These are phyloP conservation scores for Ganaspis brasiliensis DNA, from an alignment of 2,888 invertebrate species.

Conservation along the genomic window DNA sequence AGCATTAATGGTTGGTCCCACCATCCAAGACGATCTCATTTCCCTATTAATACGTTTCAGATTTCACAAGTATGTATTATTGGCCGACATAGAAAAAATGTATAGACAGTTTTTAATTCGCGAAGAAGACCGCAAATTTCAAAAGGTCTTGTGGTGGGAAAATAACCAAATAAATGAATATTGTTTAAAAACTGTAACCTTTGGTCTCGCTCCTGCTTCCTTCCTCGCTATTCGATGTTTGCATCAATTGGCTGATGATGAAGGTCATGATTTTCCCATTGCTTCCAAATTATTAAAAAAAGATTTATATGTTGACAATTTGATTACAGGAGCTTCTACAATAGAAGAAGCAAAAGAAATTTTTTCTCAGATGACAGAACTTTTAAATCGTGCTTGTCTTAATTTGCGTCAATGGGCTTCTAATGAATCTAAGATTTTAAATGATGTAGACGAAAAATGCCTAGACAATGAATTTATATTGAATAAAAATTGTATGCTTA, in stretches of 20 bases:
- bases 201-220: constrained; percentile 54
- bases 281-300: constrained; percentile 38
- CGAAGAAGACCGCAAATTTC: constrained; percentile 59
- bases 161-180: constrained; percentile 56
- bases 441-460: constrained; percentile 9
- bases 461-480: constrained; percentile 30
- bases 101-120: constrained; percentile 43
- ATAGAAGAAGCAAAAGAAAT: constrained; percentile 47
- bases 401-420: constrained; percentile 57
- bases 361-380: constrained; percentile 42
- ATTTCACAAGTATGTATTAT: constrained; percentile 58
- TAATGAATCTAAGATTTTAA: constrained; percentile 16
- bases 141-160: constrained; percentile 66
- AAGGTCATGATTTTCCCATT: constrained; percentile 46
- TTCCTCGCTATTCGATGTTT: constrained; percentile 57
- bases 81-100: constrained; percentile 71
- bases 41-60: constrained; percentile 61
- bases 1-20: constrained; percentile 58
- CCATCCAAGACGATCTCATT: constrained; percentile 51
- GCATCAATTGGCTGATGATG: constrained; percentile 56
- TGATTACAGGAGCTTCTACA: constrained; percentile 49
- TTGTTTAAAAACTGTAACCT: neutral
- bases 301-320: constrained; percentile 59
- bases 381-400: constrained; percentile 51
- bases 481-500: constrained; percentile 36